phyloP scores from a whole-genome alignment of 2,888 invertebrate species.

The Pyrrhosoma nymphula region DNA sequence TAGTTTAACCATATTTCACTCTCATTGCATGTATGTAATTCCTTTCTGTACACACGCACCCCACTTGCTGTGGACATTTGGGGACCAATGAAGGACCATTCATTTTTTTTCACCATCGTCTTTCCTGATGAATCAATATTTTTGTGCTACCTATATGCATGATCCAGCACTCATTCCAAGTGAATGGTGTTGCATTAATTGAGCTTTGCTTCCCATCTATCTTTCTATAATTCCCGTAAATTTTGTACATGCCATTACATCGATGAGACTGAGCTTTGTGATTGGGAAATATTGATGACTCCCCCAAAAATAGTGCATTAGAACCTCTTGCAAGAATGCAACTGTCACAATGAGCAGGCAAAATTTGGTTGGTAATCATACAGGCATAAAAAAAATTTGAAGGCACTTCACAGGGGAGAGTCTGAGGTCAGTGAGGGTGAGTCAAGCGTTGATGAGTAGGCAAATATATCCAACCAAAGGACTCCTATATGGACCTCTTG shows the following conservation, averaged over 20 bases:
- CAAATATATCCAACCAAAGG: too few species aligned
- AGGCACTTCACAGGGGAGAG: too few species aligned
- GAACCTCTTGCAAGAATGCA: neutral
- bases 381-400: too few species aligned
- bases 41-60: neutral
- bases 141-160: neutral
- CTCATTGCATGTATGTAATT: too few species aligned
- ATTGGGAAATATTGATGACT: neutral
- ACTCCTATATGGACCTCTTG: too few species aligned
- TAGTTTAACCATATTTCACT: too few species aligned
- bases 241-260: neutral
- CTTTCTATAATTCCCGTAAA: neutral
- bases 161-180: neutral
- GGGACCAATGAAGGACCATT: neutral
- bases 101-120: neutral
- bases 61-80: neutral
- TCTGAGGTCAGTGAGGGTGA: too few species aligned
- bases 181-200: neutral
- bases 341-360: neutral
- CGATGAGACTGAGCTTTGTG: neutral
- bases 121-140: neutral
- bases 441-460: too few species aligned
- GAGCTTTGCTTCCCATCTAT: neutral
- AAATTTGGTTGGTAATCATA: neutral
- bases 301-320: neutral